Evolutionary conservation across 2,113 vertebrate genomes (phyloP).

Genomic region (Tympanuchus pallidicinctus): DNA sequence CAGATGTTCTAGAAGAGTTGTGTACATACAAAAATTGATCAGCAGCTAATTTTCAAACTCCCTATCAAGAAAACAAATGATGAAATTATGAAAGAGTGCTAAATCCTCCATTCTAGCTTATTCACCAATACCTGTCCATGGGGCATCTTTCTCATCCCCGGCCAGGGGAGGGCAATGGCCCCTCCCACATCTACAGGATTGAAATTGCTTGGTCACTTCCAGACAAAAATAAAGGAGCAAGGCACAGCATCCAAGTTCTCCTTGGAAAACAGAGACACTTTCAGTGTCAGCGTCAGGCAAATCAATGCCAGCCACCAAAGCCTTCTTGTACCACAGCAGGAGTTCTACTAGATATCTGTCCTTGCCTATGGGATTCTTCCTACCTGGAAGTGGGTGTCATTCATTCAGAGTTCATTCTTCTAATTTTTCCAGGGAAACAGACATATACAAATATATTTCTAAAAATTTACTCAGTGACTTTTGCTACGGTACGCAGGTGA

Average conservation of each 20-base stretch:
- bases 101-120: neutral
- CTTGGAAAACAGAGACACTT: neutral
- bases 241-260: neutral
- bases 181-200: neutral
- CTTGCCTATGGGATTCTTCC: neutral
- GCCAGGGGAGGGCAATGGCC: neutral
- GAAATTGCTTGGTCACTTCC: neutral
- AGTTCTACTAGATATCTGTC: neutral
- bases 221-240: neutral
- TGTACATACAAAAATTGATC: neutral
- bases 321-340: neutral
- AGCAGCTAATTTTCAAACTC: neutral
- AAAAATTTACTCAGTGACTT: neutral
- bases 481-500: neutral
- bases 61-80: neutral
- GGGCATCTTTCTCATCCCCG: neutral
- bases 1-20: neutral
- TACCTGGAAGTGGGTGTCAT: neutral
- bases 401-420: neutral
- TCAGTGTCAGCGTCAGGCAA: neutral
- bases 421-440: neutral
- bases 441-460: neutral
- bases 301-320: accelerated
- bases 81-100: neutral
- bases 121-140: neutral